phyloP scores from a whole-genome alignment of 2,888 invertebrate species.

The Tinea semifulvella region DNA sequence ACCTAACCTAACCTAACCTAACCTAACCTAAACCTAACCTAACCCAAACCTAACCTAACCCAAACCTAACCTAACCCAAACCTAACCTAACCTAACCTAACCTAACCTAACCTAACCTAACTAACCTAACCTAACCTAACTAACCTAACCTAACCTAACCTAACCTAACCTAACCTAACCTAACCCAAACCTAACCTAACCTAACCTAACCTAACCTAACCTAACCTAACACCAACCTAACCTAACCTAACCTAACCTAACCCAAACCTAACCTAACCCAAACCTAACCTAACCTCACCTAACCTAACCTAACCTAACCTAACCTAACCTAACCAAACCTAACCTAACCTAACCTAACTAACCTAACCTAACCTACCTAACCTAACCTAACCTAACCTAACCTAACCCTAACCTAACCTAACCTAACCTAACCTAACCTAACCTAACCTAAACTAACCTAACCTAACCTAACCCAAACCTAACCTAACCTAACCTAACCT shows the following conservation, averaged over 20 bases:
- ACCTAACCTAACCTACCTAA: constrained; percentile 3
- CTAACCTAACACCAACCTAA: constrained; percentile 15
- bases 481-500: constrained; percentile 15
- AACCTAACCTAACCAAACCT: constrained; percentile 14
- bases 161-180: constrained; percentile 9
- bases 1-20: constrained; percentile 12
- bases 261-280: constrained; percentile 13
- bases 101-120: constrained; percentile 16
- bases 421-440: constrained; percentile 13
- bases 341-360: constrained; percentile 14
- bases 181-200: constrained; percentile 14
- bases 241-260: constrained; percentile 5
- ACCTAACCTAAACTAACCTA: constrained; percentile 14
- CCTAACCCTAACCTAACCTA: constrained; percentile 1
- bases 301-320: constrained; percentile 14
- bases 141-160: constrained; percentile 16
- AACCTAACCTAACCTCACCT: constrained; percentile 7
- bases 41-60: constrained; percentile 15
- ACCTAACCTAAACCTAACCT: constrained; percentile 14
- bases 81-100: constrained; percentile 14
- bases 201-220: constrained; percentile 15
- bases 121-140: constrained; percentile 18
- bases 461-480: constrained; percentile 14
- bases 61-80: constrained; percentile 16
- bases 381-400: too few relatives aligned